phyloP scores from a whole-genome alignment of 1,140 invertebrate genomes.

The Trissolcus basalis region DNA sequence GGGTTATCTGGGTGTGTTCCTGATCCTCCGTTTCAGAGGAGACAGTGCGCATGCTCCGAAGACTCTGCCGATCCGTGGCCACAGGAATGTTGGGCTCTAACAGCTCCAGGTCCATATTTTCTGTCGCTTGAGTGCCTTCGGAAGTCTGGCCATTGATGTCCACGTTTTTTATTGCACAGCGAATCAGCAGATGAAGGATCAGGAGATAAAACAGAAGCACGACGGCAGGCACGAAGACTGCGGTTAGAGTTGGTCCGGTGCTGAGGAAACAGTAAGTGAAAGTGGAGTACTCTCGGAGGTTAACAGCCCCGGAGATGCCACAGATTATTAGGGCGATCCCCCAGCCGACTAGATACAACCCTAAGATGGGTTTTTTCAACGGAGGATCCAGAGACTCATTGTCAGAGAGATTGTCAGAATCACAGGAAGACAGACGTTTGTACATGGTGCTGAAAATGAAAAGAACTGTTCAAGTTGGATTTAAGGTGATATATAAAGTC shows the following conservation, averaged over 20 bases:
- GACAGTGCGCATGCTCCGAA: slow-evolving; percentile 80
- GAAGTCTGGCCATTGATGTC: slow-evolving; percentile 83
- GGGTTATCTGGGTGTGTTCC: slow-evolving; percentile 87
- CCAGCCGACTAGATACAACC: slow-evolving; percentile 94
- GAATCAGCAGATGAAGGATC: slow-evolving; percentile 85
- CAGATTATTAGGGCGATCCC: slow-evolving; percentile 92
- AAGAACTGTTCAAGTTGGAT: slow-evolving; percentile 36
- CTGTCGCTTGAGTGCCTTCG: slow-evolving; percentile 86
- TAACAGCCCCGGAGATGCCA: slow-evolving; percentile 92
- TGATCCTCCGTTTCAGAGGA: slow-evolving; percentile 86
- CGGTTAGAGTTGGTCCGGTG: slow-evolving; percentile 86
- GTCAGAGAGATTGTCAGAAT: slow-evolving; percentile 81
- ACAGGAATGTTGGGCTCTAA: slow-evolving; percentile 80
- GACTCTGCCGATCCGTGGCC: slow-evolving; percentile 71
- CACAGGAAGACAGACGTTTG: slow-evolving; percentile 86
- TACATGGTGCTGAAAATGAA: slow-evolving; percentile 84
- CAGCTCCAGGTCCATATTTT: slow-evolving; percentile 87
- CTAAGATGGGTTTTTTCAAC: slow-evolving; percentile 87
- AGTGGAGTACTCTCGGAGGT: slow-evolving; percentile 88
- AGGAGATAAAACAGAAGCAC: slow-evolving; percentile 84
- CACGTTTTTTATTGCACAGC: slow-evolving; percentile 83
- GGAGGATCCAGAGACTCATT: slow-evolving; percentile 83
- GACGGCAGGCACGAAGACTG: slow-evolving; percentile 85
- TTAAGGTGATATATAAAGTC: too few species aligned
- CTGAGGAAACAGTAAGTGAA: slow-evolving; percentile 90